Evolutionary conservation across 2,797 vertebrate genomes (phyloP).

Genomic region (Darevskia nairensis): DNA sequence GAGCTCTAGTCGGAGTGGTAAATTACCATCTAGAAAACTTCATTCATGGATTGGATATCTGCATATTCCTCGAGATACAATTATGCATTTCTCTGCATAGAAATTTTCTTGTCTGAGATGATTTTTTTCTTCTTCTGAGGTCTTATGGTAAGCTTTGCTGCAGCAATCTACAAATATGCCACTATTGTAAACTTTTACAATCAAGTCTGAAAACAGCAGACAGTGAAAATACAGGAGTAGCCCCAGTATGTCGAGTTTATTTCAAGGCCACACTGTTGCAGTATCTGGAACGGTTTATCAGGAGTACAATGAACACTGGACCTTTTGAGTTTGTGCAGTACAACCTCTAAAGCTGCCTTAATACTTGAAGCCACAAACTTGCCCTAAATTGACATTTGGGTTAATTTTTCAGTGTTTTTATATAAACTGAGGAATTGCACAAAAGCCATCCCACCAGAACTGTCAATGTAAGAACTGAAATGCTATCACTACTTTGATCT

Average conservation of each 20-base stretch:
- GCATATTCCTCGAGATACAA: conserved; percentile 49
- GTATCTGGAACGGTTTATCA: conserved; percentile 51
- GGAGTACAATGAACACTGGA: conserved; percentile 66
- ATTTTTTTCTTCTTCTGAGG: conserved; percentile 38
- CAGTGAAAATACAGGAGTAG: conserved; percentile 21
- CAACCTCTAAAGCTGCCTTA: conserved; percentile 55
- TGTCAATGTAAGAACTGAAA: conserved; percentile 11
- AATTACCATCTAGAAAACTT: conserved; percentile 51
- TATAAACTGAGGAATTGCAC: not conserved
- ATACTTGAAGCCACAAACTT: conserved; percentile 40
- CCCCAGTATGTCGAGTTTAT: conserved; percentile 58
- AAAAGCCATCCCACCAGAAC: not conserved
- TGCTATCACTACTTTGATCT: not conserved
- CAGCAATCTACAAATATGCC: conserved; percentile 42
- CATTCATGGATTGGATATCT: conserved; percentile 56
- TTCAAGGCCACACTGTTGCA: conserved; percentile 68
- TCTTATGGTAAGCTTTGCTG: conserved; percentile 35
- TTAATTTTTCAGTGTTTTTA: not conserved
- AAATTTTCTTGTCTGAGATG: conserved; percentile 36
- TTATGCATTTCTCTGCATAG: conserved; percentile 28
- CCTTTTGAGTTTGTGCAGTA: conserved; percentile 64
- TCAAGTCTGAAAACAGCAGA: conserved; percentile 32
- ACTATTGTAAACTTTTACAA: conserved; percentile 52
- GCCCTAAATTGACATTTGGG: conserved; percentile 39
- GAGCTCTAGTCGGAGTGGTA: conserved; percentile 33